Base-by-base conservation (phyloP, 1,140 invertebrate genomes). In the Penaeus vannamei region DNA sequence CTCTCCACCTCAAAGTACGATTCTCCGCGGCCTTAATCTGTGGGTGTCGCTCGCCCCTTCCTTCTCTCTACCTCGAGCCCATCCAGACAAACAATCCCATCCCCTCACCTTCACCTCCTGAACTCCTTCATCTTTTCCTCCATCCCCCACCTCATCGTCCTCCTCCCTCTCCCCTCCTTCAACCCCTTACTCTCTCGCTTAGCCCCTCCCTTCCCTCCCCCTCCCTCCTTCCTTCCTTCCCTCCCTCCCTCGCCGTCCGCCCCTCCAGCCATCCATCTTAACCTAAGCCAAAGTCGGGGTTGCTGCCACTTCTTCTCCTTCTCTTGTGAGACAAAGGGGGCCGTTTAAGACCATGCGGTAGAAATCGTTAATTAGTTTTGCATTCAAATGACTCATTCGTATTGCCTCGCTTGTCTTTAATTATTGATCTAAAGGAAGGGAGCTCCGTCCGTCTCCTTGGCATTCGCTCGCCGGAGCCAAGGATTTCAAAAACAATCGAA, bases 331-430 rank as follows among this genome's bases (percentile, higher is more conserved):
- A 84, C 81, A 89, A 85, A 84, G 87, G 87, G 59, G 29, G 36
- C 82, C 87, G 82, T 89, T 89, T 85, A 84, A 89, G 76, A 77
- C 87, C 82, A 61, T 60, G 82, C 61, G 69, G 82, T 84, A 89
- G 87, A 89, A 89, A 89, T 89, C 87, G 83, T 89, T 89, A 89
- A 89, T 89, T 89, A 89, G 87, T 89, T 89, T 89, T 89, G 87
- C 87, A 89, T 89, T 77, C 87, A 89, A 89, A 89, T 89, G 87
- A 89, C 82, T 89, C 87, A 89, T 89, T 89, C 87, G 69, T 84
- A 89, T 89, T 89, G 87, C 82, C 82, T 89, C 87, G 80, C 87
- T 89, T 89, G 87, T 89, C 87, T 85, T 89, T 85, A 83, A 89
- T 89, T 89, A 89, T 89, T 84, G 87, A 89, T 89, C 87, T 85